Conservation (phyloP, 2,797 vertebrate genomes). For the Mycteria americana region DNA sequence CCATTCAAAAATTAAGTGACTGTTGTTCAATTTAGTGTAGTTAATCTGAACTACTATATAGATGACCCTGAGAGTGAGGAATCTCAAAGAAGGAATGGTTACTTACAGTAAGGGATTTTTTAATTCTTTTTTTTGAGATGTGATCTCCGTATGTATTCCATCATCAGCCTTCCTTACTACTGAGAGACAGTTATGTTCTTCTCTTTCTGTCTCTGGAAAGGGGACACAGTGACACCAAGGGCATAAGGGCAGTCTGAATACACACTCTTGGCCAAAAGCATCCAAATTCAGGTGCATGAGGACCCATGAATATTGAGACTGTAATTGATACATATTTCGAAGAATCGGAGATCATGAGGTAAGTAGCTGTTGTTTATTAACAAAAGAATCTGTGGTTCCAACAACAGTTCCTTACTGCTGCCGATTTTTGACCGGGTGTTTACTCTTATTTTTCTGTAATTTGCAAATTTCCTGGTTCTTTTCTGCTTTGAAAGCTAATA, state of each 20-base stretch:
- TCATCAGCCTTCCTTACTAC: constrained; percentile 21
- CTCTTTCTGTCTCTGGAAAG: constrained; percentile 63
- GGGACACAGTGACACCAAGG: constrained; percentile 49
- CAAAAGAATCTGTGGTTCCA: background rate
- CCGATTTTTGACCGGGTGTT: background rate
- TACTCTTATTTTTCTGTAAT: background rate
- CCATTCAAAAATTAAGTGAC: background rate
- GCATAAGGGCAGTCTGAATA: constrained; percentile 53
- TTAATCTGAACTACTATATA: background rate
- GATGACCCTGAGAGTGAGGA: background rate
- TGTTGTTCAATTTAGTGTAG: background rate
- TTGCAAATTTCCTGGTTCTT: background rate
- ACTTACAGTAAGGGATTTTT: background rate
- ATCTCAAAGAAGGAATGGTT: background rate
- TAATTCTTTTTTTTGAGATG: background rate
- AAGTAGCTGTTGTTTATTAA: constrained; percentile 43
- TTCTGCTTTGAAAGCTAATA: background rate
- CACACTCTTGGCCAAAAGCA: constrained; percentile 50
- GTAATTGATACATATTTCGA: constrained; percentile 3
- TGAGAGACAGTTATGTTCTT: constrained; percentile 60
- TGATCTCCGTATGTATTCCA: constrained; percentile 31
- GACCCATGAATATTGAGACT: constrained; percentile 38
- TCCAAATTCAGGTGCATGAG: constrained; percentile 48
- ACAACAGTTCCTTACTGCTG: background rate
- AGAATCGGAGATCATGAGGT: background rate